phyloP scores from a whole-genome alignment of 2,113 vertebrate genomes.

The Sialia sialis region DNA sequence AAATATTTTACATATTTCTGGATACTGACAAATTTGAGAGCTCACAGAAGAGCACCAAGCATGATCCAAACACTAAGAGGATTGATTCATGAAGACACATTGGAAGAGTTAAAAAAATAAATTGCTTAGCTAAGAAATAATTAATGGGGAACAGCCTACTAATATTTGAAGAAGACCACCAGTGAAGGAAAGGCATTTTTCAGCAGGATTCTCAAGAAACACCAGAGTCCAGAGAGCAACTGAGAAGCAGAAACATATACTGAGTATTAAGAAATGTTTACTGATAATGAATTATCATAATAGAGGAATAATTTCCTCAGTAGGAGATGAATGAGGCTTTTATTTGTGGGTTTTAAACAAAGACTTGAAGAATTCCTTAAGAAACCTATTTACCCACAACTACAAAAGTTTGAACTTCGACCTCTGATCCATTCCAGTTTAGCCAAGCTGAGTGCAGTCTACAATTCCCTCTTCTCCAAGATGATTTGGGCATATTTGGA shows the following conservation, averaged over 20 bases:
- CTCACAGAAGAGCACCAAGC: slow-evolving; percentile 27
- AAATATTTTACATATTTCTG: neutral
- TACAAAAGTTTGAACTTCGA: neutral
- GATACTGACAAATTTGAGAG: slow-evolving; percentile 1
- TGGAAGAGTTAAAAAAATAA: slow-evolving; percentile 36
- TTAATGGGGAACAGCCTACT: neutral
- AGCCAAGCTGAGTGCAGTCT: neutral
- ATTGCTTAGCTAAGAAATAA: slow-evolving; percentile 8
- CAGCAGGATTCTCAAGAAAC: neutral
- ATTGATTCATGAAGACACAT: slow-evolving; percentile 26
- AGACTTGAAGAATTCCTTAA: neutral
- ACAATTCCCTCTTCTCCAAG: neutral
- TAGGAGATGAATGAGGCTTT: neutral
- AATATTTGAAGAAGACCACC: slow-evolving; percentile 33
- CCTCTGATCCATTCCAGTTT: neutral
- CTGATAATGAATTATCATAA: neutral
- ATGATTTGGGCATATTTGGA: neutral
- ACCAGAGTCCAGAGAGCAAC: neutral
- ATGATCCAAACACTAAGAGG: neutral
- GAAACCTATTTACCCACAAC: neutral
- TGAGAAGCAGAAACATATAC: neutral
- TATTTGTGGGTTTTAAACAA: neutral
- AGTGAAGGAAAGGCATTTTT: neutral
- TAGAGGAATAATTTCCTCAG: neutral
- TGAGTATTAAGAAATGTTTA: neutral